Base-by-base conservation (phyloP, 2,113 vertebrate genomes). In the Phaethon lepturus region DNA sequence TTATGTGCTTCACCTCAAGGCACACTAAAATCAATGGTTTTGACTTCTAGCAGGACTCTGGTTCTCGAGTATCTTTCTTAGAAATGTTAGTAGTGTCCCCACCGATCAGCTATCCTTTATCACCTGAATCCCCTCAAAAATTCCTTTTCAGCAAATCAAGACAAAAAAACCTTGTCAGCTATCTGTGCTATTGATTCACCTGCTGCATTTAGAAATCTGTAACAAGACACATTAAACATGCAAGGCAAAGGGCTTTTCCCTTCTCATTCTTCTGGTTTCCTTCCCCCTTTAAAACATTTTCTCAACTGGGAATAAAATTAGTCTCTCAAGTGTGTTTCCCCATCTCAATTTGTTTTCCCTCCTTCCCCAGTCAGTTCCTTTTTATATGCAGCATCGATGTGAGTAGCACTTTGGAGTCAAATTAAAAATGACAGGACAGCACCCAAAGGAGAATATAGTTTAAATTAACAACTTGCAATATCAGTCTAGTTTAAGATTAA, bases 381-480 rank as follows among this genome's bases (percentile, higher is more conserved):
- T 94, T 86, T 24, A 76, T 55, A 71, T 33, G 66, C 71, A 90
- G 67, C 75, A 71, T 19, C 73, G 58, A 90, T 92, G 88, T 0
- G 0, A 83, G 72, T 18, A 84, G 42, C 63, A 83, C 71, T 96
- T 86, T 74, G 31, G 35, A 94, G 26, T 64, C 4, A 2, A 94
- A 96, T 95, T 95, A 88, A 94, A 94, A 91, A 83, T 86, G 89
- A 95, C 84, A 94, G 49, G 50, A 75, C 73, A 82, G 78, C 71
- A 94, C 89, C 62, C 91, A 85, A 74, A 94, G 94, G 89, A 93
- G 53, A 88, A 94, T n/a, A 66, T 22, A 90, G 85, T 93, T 96
- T 95, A 93, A 95, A 95, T 86, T 90, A 95, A 93, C 89, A 91
- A 40, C 59, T 79, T 95, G 67, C 50, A 88, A 1, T 89, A 95